These are phyloP conservation scores for Campylomormyrus tamandua DNA, from an alignment of 2,113 vertebrate species.

Conservation along the genomic window DNA sequence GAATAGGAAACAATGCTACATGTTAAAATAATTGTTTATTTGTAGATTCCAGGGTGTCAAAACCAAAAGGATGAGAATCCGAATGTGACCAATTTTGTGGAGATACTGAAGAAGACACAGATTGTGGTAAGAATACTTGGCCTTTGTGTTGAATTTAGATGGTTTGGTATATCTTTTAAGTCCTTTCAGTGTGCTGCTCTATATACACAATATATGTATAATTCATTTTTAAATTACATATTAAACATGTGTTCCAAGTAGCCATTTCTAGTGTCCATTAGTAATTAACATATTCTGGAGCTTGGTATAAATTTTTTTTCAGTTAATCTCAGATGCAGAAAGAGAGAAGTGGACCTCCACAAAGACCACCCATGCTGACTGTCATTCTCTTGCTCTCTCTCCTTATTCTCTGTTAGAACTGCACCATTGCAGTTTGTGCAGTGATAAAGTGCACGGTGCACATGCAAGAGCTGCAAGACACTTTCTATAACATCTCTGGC, in stretches of 20 bases:
- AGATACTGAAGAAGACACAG: constrained; percentile 36
- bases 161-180: no score
- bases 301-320: not conserved
- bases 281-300: not conserved
- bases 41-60: constrained; percentile 56
- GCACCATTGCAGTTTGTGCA: constrained; percentile 55
- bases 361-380: not conserved
- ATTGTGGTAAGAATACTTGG: constrained; percentile 42
- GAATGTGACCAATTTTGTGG: constrained; percentile 24
- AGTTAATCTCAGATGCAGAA: not conserved
- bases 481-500: constrained; percentile 55
- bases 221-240: not conserved
- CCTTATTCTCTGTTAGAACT: constrained; percentile 51
- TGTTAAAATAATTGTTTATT: not conserved
- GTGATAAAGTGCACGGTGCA: constrained; percentile 34
- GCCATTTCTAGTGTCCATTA: not conserved
- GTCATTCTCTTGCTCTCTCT: not conserved
- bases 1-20: not conserved
- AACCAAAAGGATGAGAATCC: constrained; percentile 21
- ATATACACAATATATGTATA: not conserved
- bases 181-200: no score
- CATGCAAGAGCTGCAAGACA: constrained; percentile 22
- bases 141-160: not conserved
- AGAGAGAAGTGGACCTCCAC: not conserved
- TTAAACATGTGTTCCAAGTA: not conserved